Base-by-base conservation (phyloP, 2,888 invertebrate genomes). In the Hydriomena furcata region DNA sequence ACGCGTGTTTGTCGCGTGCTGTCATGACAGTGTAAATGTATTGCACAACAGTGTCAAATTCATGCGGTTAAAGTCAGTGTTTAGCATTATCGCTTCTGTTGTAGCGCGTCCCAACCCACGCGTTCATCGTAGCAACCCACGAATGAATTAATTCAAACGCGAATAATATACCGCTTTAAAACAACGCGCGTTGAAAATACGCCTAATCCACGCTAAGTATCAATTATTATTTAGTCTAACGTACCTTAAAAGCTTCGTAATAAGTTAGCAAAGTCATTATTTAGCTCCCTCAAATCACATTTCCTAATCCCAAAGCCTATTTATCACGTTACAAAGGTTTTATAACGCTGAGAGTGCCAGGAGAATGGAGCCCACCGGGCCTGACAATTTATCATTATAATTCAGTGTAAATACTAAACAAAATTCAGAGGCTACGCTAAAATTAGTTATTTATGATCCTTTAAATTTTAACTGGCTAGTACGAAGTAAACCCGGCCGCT, bases 391-490 rank as follows among this genome's bases (percentile, higher is more conserved):
- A 47, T 48, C 48, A 42, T 30, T 37, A 10, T 49, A 41, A 55
- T 41, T 30, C 41, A 25, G 20, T 30, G 52, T 52, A 47, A 55
- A 58, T 44, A 48, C 41, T 43, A 43, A 50, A 59, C 55, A 56
- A 52, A 50, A 52, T 48, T 45, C 50, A 27, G 49, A 50, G 45
- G 48, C 50, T 48, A 45, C 34, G 48, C 50, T 51, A 34, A 51
- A 50, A 55, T 59, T 50, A 50, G 25, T 44, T 49, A 54, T 56
- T 54, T 50, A 54, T 45, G 28, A 42, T 27, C 32, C 43, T 43
- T 52, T 57, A 50, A 48, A 57, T 51, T 54, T 60, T 50, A 52
- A 60, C 54, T 45, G 28, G 36, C 37, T 46, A 46, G 56, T 54
- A 42, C 38, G 25, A n/a, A 41, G 34, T 28, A 42, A 45, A 43